Base-by-base conservation (phyloP, 2,888 invertebrate species). In the Ectemnius cavifrons region DNA sequence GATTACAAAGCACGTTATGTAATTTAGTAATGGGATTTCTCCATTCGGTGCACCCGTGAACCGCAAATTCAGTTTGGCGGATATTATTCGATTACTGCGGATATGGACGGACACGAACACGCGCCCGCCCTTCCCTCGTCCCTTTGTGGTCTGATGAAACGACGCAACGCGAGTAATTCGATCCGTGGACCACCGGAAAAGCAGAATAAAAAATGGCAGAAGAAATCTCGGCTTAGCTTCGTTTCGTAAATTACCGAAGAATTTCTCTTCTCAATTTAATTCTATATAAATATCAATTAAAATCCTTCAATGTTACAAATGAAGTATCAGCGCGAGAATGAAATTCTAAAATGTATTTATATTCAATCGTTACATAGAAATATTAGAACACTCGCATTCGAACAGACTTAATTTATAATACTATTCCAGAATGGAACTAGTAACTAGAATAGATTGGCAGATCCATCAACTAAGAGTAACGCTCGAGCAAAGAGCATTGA, bases 1-100 rank as follows among this genome's bases (percentile, higher is more conserved):
- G 62, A 63, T 72, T 56, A 46, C 60, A 66, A 58, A 63, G 56
- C 62, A 49, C 61, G 65, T 61, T 63, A 63, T 60, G 66, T 68
- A 75, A 67, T 57, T 28, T 45, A 20, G 27, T 69, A 75, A 73
- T 73, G 56, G 69, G 57, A 73, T 75, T 73, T 63, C 73, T 73
- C 16, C 20, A 59, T 61, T 56, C 45, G 66, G 23, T 28, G 65
- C 49, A 37, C 62, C 62, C 27, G 63, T 62, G 23, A 47, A 20
- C 75, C 63, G 68, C 68, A 73, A 75, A 75, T 68, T 69, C 70
- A 64, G 74, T 74, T 74, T 76, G 67, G 59, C 69, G 67, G 69
- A 73, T 66, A 70, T 70, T 73, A 75, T 75, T 75, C 62, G 69
- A 75, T 75, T 68, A 66, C 68, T 59, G 11, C 59, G 16, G 68